Evolutionary conservation across 2,888 invertebrate genomes (phyloP).

Genomic region (Drosophila vallismaia): DNA sequence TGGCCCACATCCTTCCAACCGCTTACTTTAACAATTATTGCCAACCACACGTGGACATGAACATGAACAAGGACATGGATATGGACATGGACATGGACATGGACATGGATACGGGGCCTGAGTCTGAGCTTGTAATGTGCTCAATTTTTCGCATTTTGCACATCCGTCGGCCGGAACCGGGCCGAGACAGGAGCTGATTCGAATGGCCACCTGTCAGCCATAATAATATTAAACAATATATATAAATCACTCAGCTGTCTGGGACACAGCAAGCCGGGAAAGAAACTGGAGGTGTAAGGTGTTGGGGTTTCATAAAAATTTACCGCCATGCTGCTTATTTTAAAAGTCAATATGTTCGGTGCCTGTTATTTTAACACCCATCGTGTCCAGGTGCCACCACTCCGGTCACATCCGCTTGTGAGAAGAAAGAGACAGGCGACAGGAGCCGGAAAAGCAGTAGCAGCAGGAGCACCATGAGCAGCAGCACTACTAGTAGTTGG

Average conservation of each 20-base stretch:
- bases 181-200: constrained; percentile 37
- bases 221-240: constrained; percentile 78
- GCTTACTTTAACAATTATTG: constrained; percentile 75
- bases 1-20: constrained; percentile 49
- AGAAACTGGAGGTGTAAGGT: constrained; percentile 30
- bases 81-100: constrained; percentile 24
- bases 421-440: constrained; percentile 51
- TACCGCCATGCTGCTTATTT: constrained; percentile 79
- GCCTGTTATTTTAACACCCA: constrained; percentile 79
- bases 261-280: constrained; percentile 47
- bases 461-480: constrained; percentile 31
- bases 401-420: constrained; percentile 69
- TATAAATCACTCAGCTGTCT: constrained; percentile 77
- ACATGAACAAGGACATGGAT: constrained; percentile 20
- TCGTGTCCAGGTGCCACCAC: constrained; percentile 75
- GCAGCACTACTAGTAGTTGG: not conserved
- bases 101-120: constrained; percentile 16
- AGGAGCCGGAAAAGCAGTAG: constrained; percentile 35
- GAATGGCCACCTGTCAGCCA: constrained; percentile 68
- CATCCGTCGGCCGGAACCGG: constrained; percentile 61
- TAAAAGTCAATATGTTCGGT: constrained; percentile 78
- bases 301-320: constrained; percentile 72
- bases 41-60: constrained; percentile 63
- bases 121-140: constrained; percentile 69
- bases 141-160: constrained; percentile 78